Evolutionary conservation across 2,888 invertebrate genomes (phyloP), one percentile per base, ranked within the genome.

Genomic region (Colletes collaris): DNA sequence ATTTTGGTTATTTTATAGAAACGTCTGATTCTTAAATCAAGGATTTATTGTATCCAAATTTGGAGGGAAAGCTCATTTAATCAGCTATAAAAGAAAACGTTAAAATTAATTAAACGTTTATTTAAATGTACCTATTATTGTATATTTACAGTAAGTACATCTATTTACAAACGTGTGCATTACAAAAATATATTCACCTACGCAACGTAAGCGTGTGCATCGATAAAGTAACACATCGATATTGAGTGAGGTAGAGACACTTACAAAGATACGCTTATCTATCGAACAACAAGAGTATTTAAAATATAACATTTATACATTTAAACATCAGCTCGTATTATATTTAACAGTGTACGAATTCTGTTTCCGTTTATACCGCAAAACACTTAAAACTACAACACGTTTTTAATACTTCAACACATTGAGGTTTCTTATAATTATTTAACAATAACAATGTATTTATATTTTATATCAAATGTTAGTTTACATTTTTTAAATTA

Each of bases 151-250:
- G 72, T 44, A 83, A 81, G 49, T 64, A 76, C 53, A 44, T 56
- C 37, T 64, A 62, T 77, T 72, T 62, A 80, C 72, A 82, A 64
- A 80, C 81, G 70, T 83, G 84, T 83, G 73, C 73, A 65, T 79
- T 87, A 87, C 76, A 87, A 87, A 87, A 87, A 87, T 87, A 87
- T 86, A 86, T 83, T 65, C 68, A 80, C 77, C 60, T 79, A 77
- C 81, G 59, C 74, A 16, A 81, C 66, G 11, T 69, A 86, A 84
- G 79, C 84, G 52, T 83, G 77, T 77, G 62, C 58, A 79, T 72
- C 52, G 74, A 53, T 77, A 27, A 67, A 75, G 81, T 19, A 84
- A 80, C 71, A 69, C 44, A 68, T 82, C 62, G 62, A 81, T 63
- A 66, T 65, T 35, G 13, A 70, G 76, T 81, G 86, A 86, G 86